phyloP scores from a whole-genome alignment of 2,797 vertebrate genomes.

The Helarctos malayanus region DNA sequence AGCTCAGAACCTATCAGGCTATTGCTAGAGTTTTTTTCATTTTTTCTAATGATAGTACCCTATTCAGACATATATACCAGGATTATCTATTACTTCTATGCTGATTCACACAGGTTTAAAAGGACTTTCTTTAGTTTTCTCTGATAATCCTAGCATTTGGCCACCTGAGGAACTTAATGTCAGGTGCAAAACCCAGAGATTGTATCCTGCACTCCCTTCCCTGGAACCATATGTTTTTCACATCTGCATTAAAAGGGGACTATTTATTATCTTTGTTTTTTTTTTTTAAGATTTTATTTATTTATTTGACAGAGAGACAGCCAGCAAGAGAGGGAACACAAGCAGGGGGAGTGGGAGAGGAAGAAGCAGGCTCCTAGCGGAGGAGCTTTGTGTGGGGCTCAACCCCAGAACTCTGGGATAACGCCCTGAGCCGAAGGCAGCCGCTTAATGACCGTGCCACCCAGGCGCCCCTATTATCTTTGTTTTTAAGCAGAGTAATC shows the following conservation, averaged over 20 bases:
- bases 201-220: background rate
- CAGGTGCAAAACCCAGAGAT: background rate
- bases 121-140: background rate
- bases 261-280: background rate
- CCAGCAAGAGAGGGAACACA: too few species aligned
- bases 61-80: background rate
- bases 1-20: background rate
- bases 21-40: background rate
- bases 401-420: too few species aligned
- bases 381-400: too few species aligned
- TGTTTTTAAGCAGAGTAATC: background rate
- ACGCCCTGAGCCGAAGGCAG: too few species aligned
- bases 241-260: background rate
- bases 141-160: background rate
- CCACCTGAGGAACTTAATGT: background rate
- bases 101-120: background rate
- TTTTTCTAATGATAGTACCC: background rate
- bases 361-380: too few species aligned
- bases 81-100: background rate
- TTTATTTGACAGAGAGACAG: too few species aligned
- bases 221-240: background rate
- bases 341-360: too few species aligned
- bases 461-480: background rate
- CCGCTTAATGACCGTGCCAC: too few species aligned
- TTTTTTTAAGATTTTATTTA: too few species aligned